Evolutionary conservation across 2,888 invertebrate species (phyloP).

Genomic region (Cerceris ruficornis): DNA sequence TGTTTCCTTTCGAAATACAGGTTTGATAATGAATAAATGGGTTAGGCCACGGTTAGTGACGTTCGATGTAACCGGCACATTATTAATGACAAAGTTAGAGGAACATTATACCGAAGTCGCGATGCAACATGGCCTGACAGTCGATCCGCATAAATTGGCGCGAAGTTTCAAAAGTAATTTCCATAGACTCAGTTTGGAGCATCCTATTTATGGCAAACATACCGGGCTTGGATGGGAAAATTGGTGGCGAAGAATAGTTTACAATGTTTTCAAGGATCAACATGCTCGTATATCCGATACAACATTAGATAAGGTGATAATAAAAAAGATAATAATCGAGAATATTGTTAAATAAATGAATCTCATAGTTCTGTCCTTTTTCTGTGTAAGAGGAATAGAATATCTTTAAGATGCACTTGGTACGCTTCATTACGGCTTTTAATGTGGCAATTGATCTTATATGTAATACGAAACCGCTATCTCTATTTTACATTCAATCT

Average conservation of each 20-base stretch:
- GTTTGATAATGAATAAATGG: conserved; percentile 42
- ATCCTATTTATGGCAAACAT: conserved; percentile 91
- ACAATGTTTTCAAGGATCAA: conserved; percentile 85
- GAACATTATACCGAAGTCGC: conserved; percentile 88
- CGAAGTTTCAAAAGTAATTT: conserved; percentile 87
- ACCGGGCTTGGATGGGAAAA: conserved; percentile 88
- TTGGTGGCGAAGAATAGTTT: conserved; percentile 92
- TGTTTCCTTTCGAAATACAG: conserved; percentile 2
- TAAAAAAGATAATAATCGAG: not conserved
- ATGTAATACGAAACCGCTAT: too few relatives aligned
- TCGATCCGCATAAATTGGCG: conserved; percentile 84
- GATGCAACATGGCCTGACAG: conserved; percentile 85
- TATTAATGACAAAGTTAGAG: conserved; percentile 83
- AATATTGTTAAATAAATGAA: not conserved
- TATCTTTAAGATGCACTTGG: too few relatives aligned
- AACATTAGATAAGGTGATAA: conserved; percentile 73
- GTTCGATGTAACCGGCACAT: conserved; percentile 94
- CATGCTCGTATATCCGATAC: conserved; percentile 74
- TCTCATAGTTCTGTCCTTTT: not conserved
- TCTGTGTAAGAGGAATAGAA: too few relatives aligned
- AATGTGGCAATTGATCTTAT: too few relatives aligned
- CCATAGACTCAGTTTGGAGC: conserved; percentile 85
- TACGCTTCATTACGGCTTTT: too few relatives aligned
- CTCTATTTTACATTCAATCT: too few relatives aligned
- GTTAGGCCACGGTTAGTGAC: conserved; percentile 87